phyloP scores from a whole-genome alignment of 2,888 invertebrate species.

The Chamaedrilus cognettii region DNA sequence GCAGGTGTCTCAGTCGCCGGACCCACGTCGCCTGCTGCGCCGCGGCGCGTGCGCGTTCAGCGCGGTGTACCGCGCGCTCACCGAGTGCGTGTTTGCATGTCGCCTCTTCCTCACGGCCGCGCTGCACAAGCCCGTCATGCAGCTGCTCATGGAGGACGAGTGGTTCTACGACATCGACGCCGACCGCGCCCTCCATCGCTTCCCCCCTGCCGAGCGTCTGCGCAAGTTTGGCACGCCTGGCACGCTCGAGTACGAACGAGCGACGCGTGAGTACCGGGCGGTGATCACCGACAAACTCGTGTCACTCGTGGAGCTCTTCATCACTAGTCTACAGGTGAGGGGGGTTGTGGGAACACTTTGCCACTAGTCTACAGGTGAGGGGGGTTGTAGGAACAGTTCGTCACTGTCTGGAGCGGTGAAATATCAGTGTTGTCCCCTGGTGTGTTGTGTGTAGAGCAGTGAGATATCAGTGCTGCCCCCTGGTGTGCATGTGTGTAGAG shows the following conservation, averaged over 20 bases:
- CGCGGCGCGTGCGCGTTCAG: slow-evolving; percentile 85
- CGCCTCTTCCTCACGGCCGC: slow-evolving; percentile 92
- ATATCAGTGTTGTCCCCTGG: too few species aligned
- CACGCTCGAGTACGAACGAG: slow-evolving; percentile 72
- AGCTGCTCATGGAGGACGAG: slow-evolving; percentile 86
- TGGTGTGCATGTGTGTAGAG: too few species aligned
- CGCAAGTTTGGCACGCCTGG: slow-evolving; percentile 77
- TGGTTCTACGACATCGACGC: slow-evolving; percentile 91
- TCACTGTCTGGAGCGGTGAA: too few species aligned
- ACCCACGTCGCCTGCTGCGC: slow-evolving; percentile 70
- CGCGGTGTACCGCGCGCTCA: slow-evolving; percentile 81
- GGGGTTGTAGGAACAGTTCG: not conserved
- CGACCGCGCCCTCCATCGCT: slow-evolving; percentile 73
- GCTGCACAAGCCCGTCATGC: slow-evolving; percentile 86
- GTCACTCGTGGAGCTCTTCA: slow-evolving; percentile 78
- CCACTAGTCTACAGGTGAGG: slow-evolving; percentile 65
- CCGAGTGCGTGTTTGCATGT: slow-evolving; percentile 86
- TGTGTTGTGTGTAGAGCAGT: too few species aligned
- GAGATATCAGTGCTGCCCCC: too few species aligned
- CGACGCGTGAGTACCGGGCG: slow-evolving; percentile 76
- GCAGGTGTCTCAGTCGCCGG: slow-evolving; percentile 72
- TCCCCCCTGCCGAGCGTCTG: slow-evolving; percentile 65
- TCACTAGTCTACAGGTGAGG: slow-evolving; percentile 68
- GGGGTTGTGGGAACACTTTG: not conserved
- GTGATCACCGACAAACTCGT: slow-evolving; percentile 72